Evolutionary conservation across 1,140 invertebrate genomes (phyloP), one percentile per base, ranked within the genome.

Genomic region (Drosophila willistoni): DNA sequence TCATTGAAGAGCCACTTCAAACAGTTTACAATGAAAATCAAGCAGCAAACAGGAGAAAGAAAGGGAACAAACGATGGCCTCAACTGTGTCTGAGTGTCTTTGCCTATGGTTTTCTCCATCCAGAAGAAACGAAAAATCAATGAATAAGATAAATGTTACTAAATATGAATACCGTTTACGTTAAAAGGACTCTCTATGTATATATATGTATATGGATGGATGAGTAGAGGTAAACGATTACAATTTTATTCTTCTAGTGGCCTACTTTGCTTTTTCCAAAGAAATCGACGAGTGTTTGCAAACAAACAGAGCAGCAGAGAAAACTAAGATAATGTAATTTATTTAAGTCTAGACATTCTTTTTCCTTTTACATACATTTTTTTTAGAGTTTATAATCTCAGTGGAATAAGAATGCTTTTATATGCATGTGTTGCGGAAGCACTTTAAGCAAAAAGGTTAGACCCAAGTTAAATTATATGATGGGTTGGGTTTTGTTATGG

Each of bases 11-110:
- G 73, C 54, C 70, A 68, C 83, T 86, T 77, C 34, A 79, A 82
- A 87, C 72, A 82, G 65, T 79, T 77, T 68, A 83, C 71, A 82
- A 87, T 68, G 64, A 71, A 82, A 77, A 84, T 39, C 59, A 70
- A 39, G 57, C 57, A 39, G 57, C 57, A 42, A 47, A 44, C 33
- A 57, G 59, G 12, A 39, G 47, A 13, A 3, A 64, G 51, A 22
- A 57, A 34, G 54, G 63, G 60, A 22, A 39, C 36, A 12, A 34
- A 19, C 22, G 29, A 41, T 36, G 34, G 33, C 7, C 59, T 77
- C 17, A 25, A 47, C 14, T 47, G 29, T 36, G 17, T 51, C n/a
- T 44, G 2, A 71, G 67, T 47, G 56, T 42, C 41, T 72, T 36
- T 72, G 33, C 29, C 39, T 36, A 22, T 13, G 69, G 17, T 51